Conservation (phyloP, 2,113 vertebrate species). For the Callipepla californica region DNA sequence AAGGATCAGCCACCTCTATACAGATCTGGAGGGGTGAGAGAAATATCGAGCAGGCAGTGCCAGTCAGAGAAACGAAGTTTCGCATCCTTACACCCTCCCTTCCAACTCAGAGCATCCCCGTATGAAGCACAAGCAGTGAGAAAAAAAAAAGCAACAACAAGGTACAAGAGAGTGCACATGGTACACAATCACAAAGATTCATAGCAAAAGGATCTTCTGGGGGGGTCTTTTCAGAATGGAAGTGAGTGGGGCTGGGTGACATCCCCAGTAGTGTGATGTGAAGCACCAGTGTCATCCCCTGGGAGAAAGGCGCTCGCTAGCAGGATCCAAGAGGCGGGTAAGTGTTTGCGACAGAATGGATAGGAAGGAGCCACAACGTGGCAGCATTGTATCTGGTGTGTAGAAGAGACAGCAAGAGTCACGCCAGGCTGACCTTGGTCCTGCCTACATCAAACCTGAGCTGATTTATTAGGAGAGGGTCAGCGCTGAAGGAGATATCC, state of each 20-base stretch:
- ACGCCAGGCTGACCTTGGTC: constrained; percentile 42
- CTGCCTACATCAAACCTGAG: neutral
- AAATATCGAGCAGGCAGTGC: neutral
- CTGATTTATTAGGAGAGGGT: neutral
- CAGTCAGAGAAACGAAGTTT: neutral
- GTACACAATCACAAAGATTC: neutral
- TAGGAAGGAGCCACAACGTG: constrained; percentile 60
- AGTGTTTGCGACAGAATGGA: constrained; percentile 17
- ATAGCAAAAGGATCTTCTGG: neutral
- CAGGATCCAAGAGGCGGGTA: fast-evolving
- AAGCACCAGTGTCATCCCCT: neutral
- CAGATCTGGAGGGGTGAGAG: neutral
- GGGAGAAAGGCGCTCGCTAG: neutral
- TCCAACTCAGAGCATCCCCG: neutral
- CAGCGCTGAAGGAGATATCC: fast-evolving
- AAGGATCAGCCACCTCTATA: neutral
- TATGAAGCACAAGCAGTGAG: neutral
- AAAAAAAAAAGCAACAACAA: fast-evolving
- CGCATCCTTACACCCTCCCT: neutral
- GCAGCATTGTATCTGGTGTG: constrained; percentile 76
- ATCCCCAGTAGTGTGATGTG: fast-evolving
- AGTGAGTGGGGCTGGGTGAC: neutral
- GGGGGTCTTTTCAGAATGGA: fast-evolving
- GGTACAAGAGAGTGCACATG: fast-evolving
- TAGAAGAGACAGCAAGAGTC: neutral